Evolutionary conservation across 2,797 vertebrate genomes (phyloP).

Genomic region (Pseudocheirus occidentalis): DNA sequence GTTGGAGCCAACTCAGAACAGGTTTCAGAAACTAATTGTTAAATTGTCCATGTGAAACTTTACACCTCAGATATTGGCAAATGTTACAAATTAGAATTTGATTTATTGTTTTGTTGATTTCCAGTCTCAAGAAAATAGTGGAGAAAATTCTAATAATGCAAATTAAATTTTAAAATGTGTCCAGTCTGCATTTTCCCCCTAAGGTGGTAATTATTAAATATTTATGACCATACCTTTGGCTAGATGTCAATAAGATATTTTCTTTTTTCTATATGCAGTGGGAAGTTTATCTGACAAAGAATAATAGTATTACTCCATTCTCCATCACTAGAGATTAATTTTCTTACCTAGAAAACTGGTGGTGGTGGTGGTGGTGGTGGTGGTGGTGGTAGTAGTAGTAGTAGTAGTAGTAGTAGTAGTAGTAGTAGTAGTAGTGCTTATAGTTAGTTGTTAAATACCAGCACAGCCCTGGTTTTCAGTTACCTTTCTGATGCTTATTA

Average conservation of each 20-base stretch:
- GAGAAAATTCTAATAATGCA: neutral
- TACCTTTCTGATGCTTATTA: neutral
- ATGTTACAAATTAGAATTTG: neutral
- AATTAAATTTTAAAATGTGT: neutral
- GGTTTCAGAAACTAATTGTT: neutral
- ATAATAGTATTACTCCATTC: neutral
- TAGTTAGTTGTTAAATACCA: neutral
- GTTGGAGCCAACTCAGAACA: neutral
- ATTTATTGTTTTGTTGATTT: neutral
- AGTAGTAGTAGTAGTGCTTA: neutral
- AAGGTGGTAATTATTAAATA: neutral
- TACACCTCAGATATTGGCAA: neutral
- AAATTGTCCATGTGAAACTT: neutral
- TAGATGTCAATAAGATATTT: neutral
- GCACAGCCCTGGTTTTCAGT: neutral
- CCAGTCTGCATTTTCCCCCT: neutral
- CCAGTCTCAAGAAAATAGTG: neutral
- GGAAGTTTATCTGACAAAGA: neutral
- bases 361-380: too few relatives aligned
- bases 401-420: too few relatives aligned
- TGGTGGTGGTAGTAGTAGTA: neutral
- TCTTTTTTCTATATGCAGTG: neutral
- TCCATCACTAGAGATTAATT: neutral
- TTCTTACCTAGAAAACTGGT: neutral
- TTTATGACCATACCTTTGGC: neutral